A percentile compares a stretch with the other conserved stretches of the same genome.
phyloP scores from a whole-genome alignment of 2,888 invertebrate species.

The Thalpophila matura region DNA sequence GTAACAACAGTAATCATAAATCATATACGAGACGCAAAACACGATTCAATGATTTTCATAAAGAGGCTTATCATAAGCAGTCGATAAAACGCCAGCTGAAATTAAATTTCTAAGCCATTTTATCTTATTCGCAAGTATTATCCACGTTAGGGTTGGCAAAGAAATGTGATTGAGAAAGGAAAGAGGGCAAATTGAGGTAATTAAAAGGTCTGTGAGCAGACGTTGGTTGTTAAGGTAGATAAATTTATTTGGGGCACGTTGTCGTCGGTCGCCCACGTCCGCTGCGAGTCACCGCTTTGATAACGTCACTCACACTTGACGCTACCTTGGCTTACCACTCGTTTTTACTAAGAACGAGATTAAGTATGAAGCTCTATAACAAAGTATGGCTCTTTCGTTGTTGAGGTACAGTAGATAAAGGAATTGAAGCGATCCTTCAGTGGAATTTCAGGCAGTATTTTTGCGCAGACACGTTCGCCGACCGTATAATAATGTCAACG shows the following conservation, averaged over 20 bases:
- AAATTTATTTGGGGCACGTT: conserved; percentile 73
- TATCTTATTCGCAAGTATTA: conserved; percentile 34
- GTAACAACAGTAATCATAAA: conserved; percentile 34
- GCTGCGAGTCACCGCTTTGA: conserved; percentile 75
- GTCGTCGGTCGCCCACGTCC: conserved; percentile 64
- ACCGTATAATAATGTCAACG: conserved; percentile 44
- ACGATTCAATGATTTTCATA: conserved; percentile 53
- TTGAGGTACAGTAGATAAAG: conserved; percentile 60
- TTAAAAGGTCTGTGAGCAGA: conserved; percentile 81
- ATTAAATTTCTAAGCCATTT: conserved; percentile 53
- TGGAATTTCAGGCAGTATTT: conserved; percentile 43
- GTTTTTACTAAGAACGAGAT: conserved; percentile 74
- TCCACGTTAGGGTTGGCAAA: conserved; percentile 40
- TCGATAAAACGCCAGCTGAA: conserved; percentile 48
- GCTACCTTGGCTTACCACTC: conserved; percentile 73
- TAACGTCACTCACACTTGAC: conserved; percentile 85
- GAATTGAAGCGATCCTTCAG: conserved; percentile 54
- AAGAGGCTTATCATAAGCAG: conserved; percentile 51
- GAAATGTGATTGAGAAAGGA: conserved; percentile 51
- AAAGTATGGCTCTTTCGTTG: conserved; percentile 62
- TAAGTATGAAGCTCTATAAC: conserved; percentile 72
- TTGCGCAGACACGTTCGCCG: conserved; percentile 48
- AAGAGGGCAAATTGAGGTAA: conserved; percentile 74
- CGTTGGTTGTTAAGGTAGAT: conserved; percentile 71
- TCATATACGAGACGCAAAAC: conserved; percentile 30